phyloP scores from a whole-genome alignment of 2,797 vertebrate species.

The Rhodeus uyekii region DNA sequence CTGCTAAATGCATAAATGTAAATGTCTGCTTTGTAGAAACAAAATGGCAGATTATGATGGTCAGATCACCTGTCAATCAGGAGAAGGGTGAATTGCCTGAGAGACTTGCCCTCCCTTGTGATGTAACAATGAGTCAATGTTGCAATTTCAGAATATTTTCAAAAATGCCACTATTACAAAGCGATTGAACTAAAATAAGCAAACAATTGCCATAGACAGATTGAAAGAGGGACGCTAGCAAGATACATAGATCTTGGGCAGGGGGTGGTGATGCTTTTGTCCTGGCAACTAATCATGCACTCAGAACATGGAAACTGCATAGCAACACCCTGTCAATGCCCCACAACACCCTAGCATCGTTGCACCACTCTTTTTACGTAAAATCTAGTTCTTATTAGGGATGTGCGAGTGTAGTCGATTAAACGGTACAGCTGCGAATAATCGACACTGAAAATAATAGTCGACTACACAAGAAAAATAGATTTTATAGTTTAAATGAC shows the following conservation, averaged over 20 bases:
- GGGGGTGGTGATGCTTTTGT: neutral
- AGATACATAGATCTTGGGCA: neutral
- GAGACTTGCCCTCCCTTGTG: constrained; percentile 34
- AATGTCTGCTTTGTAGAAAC: too few relatives aligned
- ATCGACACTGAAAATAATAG: too few relatives aligned
- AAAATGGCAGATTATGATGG: too few relatives aligned
- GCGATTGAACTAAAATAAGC: neutral
- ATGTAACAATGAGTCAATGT: neutral
- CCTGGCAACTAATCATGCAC: neutral
- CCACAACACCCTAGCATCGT: neutral
- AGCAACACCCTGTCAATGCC: neutral
- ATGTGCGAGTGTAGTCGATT: too few relatives aligned
- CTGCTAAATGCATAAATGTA: too few relatives aligned
- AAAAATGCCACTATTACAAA: neutral
- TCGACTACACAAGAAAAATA: too few relatives aligned
- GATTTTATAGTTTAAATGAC: too few relatives aligned
- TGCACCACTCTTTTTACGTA: neutral
- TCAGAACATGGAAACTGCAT: neutral
- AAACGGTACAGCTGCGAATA: too few relatives aligned
- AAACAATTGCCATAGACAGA: neutral
- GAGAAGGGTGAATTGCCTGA: constrained; percentile 40
- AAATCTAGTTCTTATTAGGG: too few relatives aligned
- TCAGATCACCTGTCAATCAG: too few relatives aligned
- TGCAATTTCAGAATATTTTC: neutral
- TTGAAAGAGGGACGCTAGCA: neutral